These are phyloP conservation scores for Caloenas nicobarica DNA, from an alignment of 2,113 vertebrate species.

Conservation along the genomic window DNA sequence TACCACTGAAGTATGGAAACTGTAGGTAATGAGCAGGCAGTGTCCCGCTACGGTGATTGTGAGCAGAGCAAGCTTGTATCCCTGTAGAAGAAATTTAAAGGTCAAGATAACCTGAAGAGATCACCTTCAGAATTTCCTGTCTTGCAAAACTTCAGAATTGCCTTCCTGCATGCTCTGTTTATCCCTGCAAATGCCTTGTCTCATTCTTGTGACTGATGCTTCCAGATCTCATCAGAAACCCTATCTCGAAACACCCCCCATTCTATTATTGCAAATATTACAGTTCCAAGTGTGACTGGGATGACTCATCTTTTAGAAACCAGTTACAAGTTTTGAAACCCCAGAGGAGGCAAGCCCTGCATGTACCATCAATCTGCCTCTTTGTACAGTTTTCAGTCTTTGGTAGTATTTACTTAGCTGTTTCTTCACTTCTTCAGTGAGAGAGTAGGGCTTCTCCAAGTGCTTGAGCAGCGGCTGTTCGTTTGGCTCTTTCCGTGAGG, in stretches of 20 bases:
- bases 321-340: background rate
- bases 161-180: background rate
- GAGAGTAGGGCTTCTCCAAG: background rate
- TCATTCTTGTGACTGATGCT: background rate
- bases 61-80: background rate
- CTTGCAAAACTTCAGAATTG: background rate
- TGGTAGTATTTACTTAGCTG: accelerated
- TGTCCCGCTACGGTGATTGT: background rate
- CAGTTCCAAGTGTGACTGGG: background rate
- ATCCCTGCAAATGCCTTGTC: background rate
- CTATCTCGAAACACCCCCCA: accelerated
- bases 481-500: background rate
- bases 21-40: background rate
- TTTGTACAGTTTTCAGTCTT: background rate
- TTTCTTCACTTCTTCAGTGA: background rate
- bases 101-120: background rate
- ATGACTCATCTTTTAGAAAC: background rate
- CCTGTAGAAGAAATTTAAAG: background rate
- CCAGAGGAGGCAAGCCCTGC: background rate
- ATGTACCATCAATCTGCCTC: background rate
- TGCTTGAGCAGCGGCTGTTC: accelerated
- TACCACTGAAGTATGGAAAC: background rate
- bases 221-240: background rate
- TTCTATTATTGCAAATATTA: background rate
- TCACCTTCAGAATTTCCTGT: background rate